Evolutionary conservation across 2,888 invertebrate species (phyloP), one percentile per base, ranked within the genome.

Genomic region (Idaea dimidiata): DNA sequence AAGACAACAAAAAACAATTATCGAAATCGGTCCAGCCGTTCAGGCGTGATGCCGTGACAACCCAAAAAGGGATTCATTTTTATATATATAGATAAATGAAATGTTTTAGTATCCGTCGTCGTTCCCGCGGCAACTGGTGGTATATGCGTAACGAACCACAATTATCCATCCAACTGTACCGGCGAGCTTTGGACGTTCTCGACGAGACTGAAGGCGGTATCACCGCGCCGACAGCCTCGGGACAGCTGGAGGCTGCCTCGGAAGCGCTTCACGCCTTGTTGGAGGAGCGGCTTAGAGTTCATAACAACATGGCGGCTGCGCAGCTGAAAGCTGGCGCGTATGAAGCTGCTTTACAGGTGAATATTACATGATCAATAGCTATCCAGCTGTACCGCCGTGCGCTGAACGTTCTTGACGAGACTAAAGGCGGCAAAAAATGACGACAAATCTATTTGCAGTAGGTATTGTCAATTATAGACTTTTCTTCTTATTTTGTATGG

Each of bases 301-400:
- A 96, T 77, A 98, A 98, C 82, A 99, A 99, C 83, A 94, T 98
- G 93, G 98, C 98, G 16, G 97, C 97, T 68, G 97, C 98, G 16
- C 98, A 98, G 88, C 94, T 98, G 71, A 98, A 97, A 93, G 95
- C 97, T 54, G 95, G 96, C 62, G 96, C 97, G 8, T 97, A 95
- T 81, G 97, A 97, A 73, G 96, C 97, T 10, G 98, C 98, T 6
- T 90, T 98, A 24, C 94, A 95, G 82, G 97, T 88, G 6, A 17
- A 57, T 53, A 17, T 57, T 4, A 43, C 18, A 43, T 33, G 33
- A 33, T 1, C 7, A 53, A 93, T 96, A 18, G 97, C 98, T 0
- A 96, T 98, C 63, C 97, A 97, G 77, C 94, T 97, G 74, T 99
- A 99, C 85, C 93, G 97, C 73, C 95, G 97, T 68, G 97, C 97